Percentiles rank a stretch among this genome's conserved stretches.
These are phyloP conservation scores for Platichthys stellatus DNA, from an alignment of 2,113 vertebrate genomes.

Conservation along the genomic window DNA sequence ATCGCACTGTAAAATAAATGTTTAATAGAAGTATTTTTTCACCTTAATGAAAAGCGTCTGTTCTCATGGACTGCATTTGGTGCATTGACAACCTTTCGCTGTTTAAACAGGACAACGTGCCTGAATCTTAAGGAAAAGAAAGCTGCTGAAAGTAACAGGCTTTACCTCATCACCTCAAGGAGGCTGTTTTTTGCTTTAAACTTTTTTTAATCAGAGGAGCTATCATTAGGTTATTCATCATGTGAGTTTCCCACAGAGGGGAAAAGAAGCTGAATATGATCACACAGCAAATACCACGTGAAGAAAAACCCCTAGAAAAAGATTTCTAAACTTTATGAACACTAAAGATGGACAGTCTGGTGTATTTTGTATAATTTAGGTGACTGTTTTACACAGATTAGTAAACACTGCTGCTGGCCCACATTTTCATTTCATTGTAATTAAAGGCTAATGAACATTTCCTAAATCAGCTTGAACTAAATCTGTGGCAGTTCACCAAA, in stretches of 20 bases:
- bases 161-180: no score
- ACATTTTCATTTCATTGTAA: not conserved
- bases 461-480: not conserved
- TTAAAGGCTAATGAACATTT: not conserved
- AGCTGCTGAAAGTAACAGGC: not conserved
- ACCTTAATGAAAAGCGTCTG: not conserved
- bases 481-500: not conserved
- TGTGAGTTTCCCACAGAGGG: not conserved
- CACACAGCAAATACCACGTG: not conserved
- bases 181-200: not conserved
- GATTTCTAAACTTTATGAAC: not conserved
- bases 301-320: not conserved
- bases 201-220: no score
- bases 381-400: not conserved
- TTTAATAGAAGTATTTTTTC: not conserved
- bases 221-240: not conserved
- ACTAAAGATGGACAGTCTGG: no score
- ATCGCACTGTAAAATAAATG: not conserved
- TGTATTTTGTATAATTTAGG: not conserved
- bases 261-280: not conserved
- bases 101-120: slow-evolving; percentile 16
- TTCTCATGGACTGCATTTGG: not conserved
- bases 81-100: slow-evolving; percentile 8
- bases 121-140: slow-evolving; percentile 10
- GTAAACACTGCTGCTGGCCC: not conserved